phyloP scores from a whole-genome alignment of 2,797 vertebrate species.

The Silurus lanzhouensis region DNA sequence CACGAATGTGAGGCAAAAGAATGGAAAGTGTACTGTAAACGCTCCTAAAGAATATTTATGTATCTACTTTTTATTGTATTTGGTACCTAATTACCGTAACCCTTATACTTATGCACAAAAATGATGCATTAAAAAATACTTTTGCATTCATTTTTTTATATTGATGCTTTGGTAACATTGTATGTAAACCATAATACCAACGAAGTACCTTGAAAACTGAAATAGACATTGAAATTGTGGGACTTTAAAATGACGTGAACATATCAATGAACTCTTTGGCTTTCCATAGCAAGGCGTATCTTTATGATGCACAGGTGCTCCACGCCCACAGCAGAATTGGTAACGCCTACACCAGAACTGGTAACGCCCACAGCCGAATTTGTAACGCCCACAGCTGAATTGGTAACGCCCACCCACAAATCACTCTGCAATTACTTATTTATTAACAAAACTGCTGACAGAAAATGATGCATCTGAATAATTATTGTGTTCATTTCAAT shows the following conservation, averaged over 20 bases:
- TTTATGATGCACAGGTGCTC: neutral
- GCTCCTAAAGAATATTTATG: neutral
- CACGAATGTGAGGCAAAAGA: too few species aligned
- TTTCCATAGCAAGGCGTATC: neutral
- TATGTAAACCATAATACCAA: too few species aligned
- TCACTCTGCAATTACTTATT: neutral
- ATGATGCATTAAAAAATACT: too few species aligned
- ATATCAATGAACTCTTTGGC: neutral
- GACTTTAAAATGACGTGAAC: neutral
- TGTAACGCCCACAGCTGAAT: constrained; percentile 2
- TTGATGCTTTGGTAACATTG: too few species aligned
- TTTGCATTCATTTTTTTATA: neutral
- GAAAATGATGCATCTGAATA: neutral
- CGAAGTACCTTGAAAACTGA: too few species aligned
- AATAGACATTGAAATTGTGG: neutral
- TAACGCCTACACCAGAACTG: neutral
- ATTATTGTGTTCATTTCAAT: neutral
- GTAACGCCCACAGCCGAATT: neutral
- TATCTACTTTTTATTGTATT: neutral
- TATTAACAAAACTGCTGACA: constrained; percentile 9
- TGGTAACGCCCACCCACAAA: constrained; percentile 8
- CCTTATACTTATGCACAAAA: neutral
- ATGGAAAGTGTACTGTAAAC: too few species aligned
- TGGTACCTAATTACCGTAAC: too few species aligned
- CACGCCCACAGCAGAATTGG: constrained; percentile 10